Conservation (phyloP, 53 echinoderm and acorn worm species). For the Antedon mediterranea region DNA sequence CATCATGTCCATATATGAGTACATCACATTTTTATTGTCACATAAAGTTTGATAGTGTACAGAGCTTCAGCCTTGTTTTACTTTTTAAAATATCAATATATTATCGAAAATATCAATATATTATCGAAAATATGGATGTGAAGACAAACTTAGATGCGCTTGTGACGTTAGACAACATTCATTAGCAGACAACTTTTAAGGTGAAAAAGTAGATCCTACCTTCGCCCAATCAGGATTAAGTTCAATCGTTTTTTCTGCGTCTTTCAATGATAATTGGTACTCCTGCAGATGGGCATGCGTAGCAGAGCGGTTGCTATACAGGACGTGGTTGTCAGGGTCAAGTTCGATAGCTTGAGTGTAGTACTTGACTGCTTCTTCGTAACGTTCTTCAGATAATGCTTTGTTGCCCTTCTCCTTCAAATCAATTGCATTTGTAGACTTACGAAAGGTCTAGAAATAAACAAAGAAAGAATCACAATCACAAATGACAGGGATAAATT, state of each 20-base stretch:
- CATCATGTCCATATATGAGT: no score
- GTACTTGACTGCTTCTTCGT: conserved; percentile 23
- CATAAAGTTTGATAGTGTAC: no score
- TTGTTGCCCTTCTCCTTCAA: conserved; percentile 30
- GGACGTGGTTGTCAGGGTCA: conserved; percentile 30
- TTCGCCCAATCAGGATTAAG: conserved; percentile 46
- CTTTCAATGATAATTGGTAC: conserved; percentile 22
- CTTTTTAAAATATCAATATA: no score
- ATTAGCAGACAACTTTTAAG: neutral
- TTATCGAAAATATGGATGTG: no score
- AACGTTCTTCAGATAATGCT: conserved; percentile 25
- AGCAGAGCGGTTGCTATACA: conserved; percentile 44
- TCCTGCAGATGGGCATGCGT: conserved; percentile 29
- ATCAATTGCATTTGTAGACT: conserved; percentile 21
- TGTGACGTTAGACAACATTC: no score
- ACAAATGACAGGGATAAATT: no score
- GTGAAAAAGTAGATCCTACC: conserved; percentile 4
- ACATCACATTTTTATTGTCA: no score
- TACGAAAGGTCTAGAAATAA: neutral
- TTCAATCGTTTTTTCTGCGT: conserved; percentile 20
- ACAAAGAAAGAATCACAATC: neutral
- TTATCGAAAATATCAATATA: no score
- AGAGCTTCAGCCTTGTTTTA: no score
- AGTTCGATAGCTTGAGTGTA: conserved; percentile 28
- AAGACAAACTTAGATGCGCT: no score